These are phyloP conservation scores for Siniperca obscura DNA, from an alignment of 2,797 vertebrate species.

Conservation along the genomic window DNA sequence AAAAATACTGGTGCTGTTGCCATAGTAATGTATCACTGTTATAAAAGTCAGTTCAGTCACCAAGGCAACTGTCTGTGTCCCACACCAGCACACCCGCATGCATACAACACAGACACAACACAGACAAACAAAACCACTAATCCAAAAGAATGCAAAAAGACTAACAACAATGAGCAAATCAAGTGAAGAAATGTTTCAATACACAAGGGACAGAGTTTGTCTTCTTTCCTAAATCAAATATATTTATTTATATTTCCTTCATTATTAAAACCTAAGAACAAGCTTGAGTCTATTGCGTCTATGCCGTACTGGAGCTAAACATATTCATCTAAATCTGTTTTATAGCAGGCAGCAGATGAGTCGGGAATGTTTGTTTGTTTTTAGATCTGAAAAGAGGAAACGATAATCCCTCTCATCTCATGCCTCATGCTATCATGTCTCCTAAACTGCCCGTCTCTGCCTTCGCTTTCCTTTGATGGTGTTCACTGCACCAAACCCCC, in stretches of 20 bases:
- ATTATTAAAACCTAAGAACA: not conserved
- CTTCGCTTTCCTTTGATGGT: constrained; percentile 17
- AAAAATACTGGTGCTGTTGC: constrained; percentile 53
- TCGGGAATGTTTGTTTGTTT: constrained; percentile 47
- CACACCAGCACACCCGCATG: constrained; percentile 6
- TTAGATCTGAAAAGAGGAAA: constrained; percentile 60
- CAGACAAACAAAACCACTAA: constrained; percentile 9
- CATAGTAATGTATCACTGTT: constrained; percentile 39
- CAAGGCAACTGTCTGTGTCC: constrained; percentile 32
- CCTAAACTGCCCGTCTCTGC: constrained; percentile 11
- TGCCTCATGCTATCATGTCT: constrained; percentile 21
- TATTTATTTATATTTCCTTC: not conserved
- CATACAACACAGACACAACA: constrained; percentile 30
- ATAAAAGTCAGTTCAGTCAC: constrained; percentile 9
- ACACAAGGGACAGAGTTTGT: not conserved
- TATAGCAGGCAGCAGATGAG: constrained; percentile 36
- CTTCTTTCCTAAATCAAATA: not conserved
- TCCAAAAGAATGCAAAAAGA: not conserved
- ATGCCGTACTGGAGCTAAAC: constrained; percentile 5
- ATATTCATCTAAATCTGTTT: constrained; percentile 49
- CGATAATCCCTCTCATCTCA: constrained; percentile 48
- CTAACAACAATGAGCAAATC: not conserved
- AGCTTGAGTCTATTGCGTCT: not conserved
- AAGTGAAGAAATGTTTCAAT: not conserved
- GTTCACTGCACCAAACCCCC: not conserved